phyloP scores from a whole-genome alignment of 2,888 invertebrate genomes.

The Drosophila ustulata region DNA sequence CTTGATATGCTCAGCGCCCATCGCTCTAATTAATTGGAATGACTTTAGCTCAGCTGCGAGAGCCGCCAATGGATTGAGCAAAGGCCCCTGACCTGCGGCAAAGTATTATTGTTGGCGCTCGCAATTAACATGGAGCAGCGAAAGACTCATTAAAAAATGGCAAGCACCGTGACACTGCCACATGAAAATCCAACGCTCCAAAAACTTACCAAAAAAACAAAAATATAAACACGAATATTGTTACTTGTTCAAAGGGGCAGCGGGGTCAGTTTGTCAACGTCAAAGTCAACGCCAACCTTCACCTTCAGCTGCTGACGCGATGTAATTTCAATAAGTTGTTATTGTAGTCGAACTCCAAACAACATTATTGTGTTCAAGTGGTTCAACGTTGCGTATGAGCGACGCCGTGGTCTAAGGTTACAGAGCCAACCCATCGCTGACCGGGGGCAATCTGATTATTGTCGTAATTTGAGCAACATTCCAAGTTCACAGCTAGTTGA shows the following conservation, averaged over 20 bases:
- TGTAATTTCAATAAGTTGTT: slow-evolving; percentile 64
- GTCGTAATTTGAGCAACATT: slow-evolving; percentile 61
- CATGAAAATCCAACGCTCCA: slow-evolving; percentile 7
- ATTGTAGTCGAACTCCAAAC: slow-evolving; percentile 45
- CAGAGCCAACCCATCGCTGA: slow-evolving; percentile 17
- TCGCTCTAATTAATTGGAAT: slow-evolving; percentile 74
- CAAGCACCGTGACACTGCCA: slow-evolving; percentile 60
- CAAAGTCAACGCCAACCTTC: slow-evolving; percentile 54
- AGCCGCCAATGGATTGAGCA: slow-evolving; percentile 41
- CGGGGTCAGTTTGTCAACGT: slow-evolving; percentile 8
- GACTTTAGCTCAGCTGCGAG: slow-evolving; percentile 16
- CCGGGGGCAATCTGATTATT: slow-evolving; percentile 36
- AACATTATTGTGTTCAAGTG: slow-evolving; percentile 62
- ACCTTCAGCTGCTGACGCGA: slow-evolving; percentile 61
- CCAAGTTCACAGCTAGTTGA: slow-evolving; percentile 54
- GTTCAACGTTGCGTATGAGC: slow-evolving; percentile 47
- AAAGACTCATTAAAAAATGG: slow-evolving; percentile 57
- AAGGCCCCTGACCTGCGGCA: slow-evolving; percentile 65
- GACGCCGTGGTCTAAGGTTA: slow-evolving; percentile 51
- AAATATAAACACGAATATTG: background rate
- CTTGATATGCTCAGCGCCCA: slow-evolving; percentile 17
- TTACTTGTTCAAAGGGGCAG: background rate
- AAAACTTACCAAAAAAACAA: slow-evolving; percentile 9
- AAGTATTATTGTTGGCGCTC: slow-evolving; percentile 46
- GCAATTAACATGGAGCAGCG: slow-evolving; percentile 49